phyloP scores from a whole-genome alignment of 2,113 vertebrate species.

The Myrmophylax atrothorax region DNA sequence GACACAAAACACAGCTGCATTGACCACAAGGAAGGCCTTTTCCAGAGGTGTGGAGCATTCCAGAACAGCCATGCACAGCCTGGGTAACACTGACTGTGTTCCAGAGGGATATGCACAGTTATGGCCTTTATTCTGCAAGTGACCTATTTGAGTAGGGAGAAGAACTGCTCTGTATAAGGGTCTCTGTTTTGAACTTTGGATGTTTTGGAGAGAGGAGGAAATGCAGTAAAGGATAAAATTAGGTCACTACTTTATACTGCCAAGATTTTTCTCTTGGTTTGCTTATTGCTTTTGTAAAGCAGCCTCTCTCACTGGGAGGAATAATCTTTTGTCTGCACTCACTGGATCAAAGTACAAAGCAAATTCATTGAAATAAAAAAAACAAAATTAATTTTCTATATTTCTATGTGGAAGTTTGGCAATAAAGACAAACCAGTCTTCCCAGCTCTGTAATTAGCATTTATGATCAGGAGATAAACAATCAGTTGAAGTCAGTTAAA shows the following conservation, averaged over 20 bases:
- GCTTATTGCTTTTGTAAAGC: constrained; percentile 4
- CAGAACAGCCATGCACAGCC: neutral
- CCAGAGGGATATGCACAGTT: neutral
- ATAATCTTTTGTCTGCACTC: constrained; percentile 11
- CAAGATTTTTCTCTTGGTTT: neutral
- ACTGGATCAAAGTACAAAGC: constrained; percentile 29
- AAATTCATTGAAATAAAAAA: constrained; percentile 33
- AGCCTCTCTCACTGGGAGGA: neutral
- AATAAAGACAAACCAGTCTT: constrained; percentile 41
- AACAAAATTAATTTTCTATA: constrained; percentile 4
- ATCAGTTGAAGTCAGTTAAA: constrained; percentile 48
- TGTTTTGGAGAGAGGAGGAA: constrained; percentile 19
- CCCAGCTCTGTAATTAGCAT: constrained; percentile 61
- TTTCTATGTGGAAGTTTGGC: constrained; percentile 8
- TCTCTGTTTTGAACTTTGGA: neutral
- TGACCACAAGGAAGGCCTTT: neutral
- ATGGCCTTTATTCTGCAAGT: neutral
- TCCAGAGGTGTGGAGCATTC: neutral
- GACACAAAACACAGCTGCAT: neutral
- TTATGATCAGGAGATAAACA: constrained; percentile 57
- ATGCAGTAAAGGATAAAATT: constrained; percentile 16
- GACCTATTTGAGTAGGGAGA: neutral
- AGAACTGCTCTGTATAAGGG: neutral
- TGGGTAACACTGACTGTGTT: neutral
- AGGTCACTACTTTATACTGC: constrained; percentile 4